These are phyloP conservation scores for Sinohyriopsis cumingii DNA, from an alignment of 2,888 invertebrate species.

Conservation along the genomic window DNA sequence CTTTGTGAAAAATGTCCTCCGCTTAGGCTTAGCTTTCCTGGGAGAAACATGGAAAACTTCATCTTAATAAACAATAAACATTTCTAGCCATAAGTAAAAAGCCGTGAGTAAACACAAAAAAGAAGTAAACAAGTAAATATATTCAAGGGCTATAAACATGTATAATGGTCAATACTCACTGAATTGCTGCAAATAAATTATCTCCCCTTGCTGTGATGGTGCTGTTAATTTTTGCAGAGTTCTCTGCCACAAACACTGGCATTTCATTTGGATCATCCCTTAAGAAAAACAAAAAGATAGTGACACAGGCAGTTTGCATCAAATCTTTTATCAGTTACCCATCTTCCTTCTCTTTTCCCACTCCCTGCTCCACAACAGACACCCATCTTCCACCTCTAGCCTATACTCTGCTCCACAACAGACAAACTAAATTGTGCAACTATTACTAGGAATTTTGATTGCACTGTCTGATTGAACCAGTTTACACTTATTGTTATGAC, in stretches of 20 bases:
- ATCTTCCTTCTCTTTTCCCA: too few relatives aligned
- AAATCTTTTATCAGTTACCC: not conserved
- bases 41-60: too few relatives aligned
- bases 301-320: not conserved
- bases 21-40: too few relatives aligned
- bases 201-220: conserved; percentile 82
- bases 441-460: too few relatives aligned
- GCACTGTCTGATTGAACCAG: too few relatives aligned
- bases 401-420: too few relatives aligned
- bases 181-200: conserved; percentile 86
- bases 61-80: not conserved
- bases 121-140: not conserved
- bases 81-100: not conserved
- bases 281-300: conserved; percentile 29
- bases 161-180: conserved; percentile 75
- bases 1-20: too few relatives aligned
- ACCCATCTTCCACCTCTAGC: too few relatives aligned
- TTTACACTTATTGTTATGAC: too few relatives aligned
- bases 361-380: too few relatives aligned
- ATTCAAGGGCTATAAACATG: not conserved
- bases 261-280: conserved; percentile 83
- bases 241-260: conserved; percentile 86
- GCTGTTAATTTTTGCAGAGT: conserved; percentile 81
- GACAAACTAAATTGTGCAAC: too few relatives aligned
- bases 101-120: not conserved